These are phyloP conservation scores for Solenopsis fugax DNA, from an alignment of 1,140 invertebrate genomes.

Conservation along the genomic window DNA sequence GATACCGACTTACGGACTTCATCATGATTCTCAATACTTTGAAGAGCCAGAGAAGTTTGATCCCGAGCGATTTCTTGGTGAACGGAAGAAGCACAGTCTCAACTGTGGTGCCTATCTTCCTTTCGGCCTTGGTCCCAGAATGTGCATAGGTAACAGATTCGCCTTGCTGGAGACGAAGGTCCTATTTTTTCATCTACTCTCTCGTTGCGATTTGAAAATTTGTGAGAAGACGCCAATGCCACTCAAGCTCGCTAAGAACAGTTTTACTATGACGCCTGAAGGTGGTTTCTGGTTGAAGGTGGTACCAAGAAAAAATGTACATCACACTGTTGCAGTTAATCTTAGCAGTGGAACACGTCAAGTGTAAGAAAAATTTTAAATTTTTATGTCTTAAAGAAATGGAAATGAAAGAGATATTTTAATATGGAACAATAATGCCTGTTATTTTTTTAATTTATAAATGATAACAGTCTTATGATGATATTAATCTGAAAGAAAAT, in stretches of 20 bases:
- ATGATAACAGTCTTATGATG: not conserved
- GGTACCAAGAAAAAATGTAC: constrained; percentile 35
- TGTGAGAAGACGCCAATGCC: constrained; percentile 66
- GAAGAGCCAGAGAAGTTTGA: constrained; percentile 84
- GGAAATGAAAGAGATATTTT: not conserved
- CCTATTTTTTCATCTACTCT: constrained; percentile 76
- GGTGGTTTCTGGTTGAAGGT: constrained; percentile 41
- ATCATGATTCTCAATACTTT: constrained; percentile 80
- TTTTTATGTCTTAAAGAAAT: constrained; percentile 48
- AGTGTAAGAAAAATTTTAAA: constrained; percentile 59
- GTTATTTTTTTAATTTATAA: not conserved
- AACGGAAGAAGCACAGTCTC: constrained; percentile 81
- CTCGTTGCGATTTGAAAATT: constrained; percentile 70
- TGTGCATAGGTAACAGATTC: constrained; percentile 84
- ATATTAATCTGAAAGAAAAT: not conserved
- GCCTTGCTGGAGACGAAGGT: constrained; percentile 77
- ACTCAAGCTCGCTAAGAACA: not conserved
- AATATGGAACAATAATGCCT: not conserved
- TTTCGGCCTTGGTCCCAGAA: constrained; percentile 87
- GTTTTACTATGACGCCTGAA: not conserved
- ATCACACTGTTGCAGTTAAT: not conserved
- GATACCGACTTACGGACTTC: constrained; percentile 74
- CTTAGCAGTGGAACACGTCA: not conserved
- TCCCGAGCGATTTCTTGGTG: constrained; percentile 85
- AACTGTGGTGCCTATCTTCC: constrained; percentile 86